A percentile compares a stretch with the other conserved stretches of the same genome.
Conservation (phyloP, 1,140 invertebrate species). For the Adelges cooleyi region DNA sequence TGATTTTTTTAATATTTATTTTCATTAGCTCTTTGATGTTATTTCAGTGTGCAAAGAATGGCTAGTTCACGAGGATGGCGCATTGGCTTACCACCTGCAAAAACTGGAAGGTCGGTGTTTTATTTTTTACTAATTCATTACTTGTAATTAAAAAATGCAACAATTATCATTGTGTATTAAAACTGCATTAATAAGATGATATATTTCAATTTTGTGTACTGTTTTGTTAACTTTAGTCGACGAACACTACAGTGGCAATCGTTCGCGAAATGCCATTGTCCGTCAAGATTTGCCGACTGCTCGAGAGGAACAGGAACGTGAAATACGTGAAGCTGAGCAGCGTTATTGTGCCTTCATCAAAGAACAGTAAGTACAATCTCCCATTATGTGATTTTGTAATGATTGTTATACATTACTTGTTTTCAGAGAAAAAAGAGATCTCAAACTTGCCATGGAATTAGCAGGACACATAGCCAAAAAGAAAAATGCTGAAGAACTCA, state of each 20-base stretch:
- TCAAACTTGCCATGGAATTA: slow-evolving; percentile 49
- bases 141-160: neutral
- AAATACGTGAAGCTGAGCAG: slow-evolving; percentile 51
- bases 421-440: slow-evolving; percentile 58
- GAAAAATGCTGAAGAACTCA: slow-evolving; percentile 40
- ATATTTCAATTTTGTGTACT: too few relatives aligned
- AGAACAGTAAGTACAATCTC: slow-evolving; percentile 45
- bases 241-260: slow-evolving; percentile 73
- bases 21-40: slow-evolving; percentile 9
- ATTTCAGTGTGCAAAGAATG: slow-evolving; percentile 73
- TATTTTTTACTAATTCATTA: too few relatives aligned
- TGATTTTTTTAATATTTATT: neutral
- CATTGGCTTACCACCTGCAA: slow-evolving; percentile 76
- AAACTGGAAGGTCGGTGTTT: slow-evolving; percentile 70
- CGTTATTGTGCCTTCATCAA: slow-evolving; percentile 50
- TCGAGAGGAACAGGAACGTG: slow-evolving; percentile 64
- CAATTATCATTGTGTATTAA: too few relatives aligned
- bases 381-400: neutral
- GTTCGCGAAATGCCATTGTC: slow-evolving; percentile 72
- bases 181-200: too few relatives aligned
- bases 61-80: slow-evolving; percentile 83
- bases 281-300: slow-evolving; percentile 79
- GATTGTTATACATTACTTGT: slow-evolving; percentile 18
- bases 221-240: slow-evolving; percentile 45
- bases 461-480: slow-evolving; percentile 52